These are phyloP conservation scores for Brachyhypopomus occidentalis DNA, from an alignment of 2,113 vertebrate genomes.

Conservation along the genomic window DNA sequence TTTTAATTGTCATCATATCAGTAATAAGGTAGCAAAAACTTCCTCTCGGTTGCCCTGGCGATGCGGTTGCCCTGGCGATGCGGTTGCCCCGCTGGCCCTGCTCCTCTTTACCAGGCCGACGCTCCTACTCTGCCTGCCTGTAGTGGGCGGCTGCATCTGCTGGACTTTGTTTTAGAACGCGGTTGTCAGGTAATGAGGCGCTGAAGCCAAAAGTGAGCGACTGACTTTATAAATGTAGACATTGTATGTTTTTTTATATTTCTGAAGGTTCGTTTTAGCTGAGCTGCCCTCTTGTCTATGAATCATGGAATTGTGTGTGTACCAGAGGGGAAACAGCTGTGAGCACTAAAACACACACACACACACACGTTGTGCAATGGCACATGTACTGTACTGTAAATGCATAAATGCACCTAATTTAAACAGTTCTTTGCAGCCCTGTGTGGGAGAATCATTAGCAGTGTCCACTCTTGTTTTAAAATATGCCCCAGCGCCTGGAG, in stretches of 20 bases:
- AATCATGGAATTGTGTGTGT: neutral
- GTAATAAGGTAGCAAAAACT: too few relatives aligned
- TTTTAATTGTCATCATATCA: too few relatives aligned
- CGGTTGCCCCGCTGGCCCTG: too few relatives aligned
- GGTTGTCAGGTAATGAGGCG: neutral
- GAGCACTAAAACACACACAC: conserved; percentile 66
- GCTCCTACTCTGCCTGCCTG: conserved; percentile 3
- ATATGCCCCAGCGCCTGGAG: neutral
- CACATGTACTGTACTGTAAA: conserved; percentile 56
- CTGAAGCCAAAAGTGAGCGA: neutral
- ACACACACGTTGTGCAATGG: conserved; percentile 69
- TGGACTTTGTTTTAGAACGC: neutral
- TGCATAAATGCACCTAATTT: conserved; percentile 42
- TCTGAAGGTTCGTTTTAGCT: neutral
- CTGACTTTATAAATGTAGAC: too few relatives aligned
- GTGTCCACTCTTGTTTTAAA: conserved; percentile 42
- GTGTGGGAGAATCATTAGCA: conserved; percentile 65
- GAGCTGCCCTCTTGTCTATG: neutral
- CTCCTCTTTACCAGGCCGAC: too few relatives aligned
- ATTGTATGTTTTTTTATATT: neutral
- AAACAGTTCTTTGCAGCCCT: conserved; percentile 35
- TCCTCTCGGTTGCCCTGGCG: too few relatives aligned
- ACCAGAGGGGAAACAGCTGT: conserved; percentile 68
- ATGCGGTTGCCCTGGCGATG: too few relatives aligned
- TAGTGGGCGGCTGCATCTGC: neutral